Percentiles rank a stretch among this genome's conserved stretches.
phyloP scores from a whole-genome alignment of 2,888 invertebrate genomes.

The Phragmatobia fuliginosa region DNA sequence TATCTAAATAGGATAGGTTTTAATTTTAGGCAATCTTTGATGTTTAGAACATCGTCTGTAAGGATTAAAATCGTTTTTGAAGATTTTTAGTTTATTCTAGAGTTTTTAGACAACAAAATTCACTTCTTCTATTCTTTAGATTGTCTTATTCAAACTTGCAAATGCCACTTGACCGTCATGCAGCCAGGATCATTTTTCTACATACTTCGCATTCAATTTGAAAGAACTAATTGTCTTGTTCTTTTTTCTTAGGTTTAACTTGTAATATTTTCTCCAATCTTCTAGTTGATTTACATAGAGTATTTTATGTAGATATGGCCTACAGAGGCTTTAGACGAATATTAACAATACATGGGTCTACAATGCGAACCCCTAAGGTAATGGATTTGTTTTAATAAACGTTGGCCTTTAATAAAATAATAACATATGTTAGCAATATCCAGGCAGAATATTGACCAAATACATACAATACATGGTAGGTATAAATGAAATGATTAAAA shows the following conservation, averaged over 20 bases:
- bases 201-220: too few species aligned
- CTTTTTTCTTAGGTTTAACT: neutral
- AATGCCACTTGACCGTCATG: too few species aligned
- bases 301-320: neutral
- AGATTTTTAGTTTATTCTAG: too few species aligned
- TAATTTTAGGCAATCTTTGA: too few species aligned
- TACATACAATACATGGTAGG: neutral
- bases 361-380: neutral
- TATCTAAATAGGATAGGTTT: too few species aligned
- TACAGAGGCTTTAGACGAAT: neutral
- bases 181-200: too few species aligned
- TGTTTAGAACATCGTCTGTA: too few species aligned
- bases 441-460: neutral
- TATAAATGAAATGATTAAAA: neutral
- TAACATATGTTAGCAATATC: neutral
- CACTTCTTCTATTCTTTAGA: too few species aligned
- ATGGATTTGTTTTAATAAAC: neutral
- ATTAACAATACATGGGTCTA: slow-evolving; percentile 3
- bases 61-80: too few species aligned
- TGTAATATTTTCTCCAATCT: neutral
- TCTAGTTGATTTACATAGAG: neutral
- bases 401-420: neutral
- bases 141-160: too few species aligned
- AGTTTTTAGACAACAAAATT: too few species aligned
- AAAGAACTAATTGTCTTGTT: neutral